Percentiles rank a stretch among this genome's conserved stretches.
Conservation (phyloP, 2,113 vertebrate species). For the Reinhardtius hippoglossoides region DNA sequence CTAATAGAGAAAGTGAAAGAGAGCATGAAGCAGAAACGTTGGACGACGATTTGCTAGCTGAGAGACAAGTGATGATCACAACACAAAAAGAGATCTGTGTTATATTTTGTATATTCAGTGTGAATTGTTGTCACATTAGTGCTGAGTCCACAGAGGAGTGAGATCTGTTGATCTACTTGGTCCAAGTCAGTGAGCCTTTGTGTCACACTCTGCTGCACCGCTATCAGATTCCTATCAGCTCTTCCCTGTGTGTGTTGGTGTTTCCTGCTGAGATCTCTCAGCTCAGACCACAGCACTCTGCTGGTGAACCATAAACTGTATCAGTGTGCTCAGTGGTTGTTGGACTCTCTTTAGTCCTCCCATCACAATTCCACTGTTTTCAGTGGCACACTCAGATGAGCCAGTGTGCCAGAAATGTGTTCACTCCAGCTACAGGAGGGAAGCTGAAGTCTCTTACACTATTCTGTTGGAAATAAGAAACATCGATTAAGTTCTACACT, state of each 20-base stretch:
- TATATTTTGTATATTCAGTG: not conserved
- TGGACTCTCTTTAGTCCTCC: slow-evolving; percentile 48
- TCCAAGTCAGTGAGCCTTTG: slow-evolving; percentile 3
- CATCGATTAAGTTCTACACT: not conserved
- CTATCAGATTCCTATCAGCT: slow-evolving; percentile 30
- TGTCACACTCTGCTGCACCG: slow-evolving; percentile 28
- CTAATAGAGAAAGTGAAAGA: no score
- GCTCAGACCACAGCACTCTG: slow-evolving; percentile 41
- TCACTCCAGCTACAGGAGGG: slow-evolving; percentile 14
- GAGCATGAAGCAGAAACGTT: no score
- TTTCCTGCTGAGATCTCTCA: slow-evolving; percentile 61
- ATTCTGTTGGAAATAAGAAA: no score
- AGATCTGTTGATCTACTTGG: slow-evolving; percentile 1
- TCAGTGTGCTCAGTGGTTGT: slow-evolving; percentile 51
- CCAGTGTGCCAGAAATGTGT: slow-evolving; percentile 40
- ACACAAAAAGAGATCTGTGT: no score
- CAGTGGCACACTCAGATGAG: slow-evolving; percentile 26
- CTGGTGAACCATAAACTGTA: slow-evolving; percentile 35
- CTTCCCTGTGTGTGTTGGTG: slow-evolving; percentile 36
- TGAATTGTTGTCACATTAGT: slow-evolving; percentile 5
- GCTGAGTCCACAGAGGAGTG: not conserved
- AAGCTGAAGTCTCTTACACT: slow-evolving; percentile 1
- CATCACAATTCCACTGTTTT: slow-evolving; percentile 55
- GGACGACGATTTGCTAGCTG: no score
- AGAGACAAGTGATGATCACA: no score